These are phyloP conservation scores for Coecobrya sp. DNA, from an alignment of 2,888 invertebrate genomes.

Conservation along the genomic window DNA sequence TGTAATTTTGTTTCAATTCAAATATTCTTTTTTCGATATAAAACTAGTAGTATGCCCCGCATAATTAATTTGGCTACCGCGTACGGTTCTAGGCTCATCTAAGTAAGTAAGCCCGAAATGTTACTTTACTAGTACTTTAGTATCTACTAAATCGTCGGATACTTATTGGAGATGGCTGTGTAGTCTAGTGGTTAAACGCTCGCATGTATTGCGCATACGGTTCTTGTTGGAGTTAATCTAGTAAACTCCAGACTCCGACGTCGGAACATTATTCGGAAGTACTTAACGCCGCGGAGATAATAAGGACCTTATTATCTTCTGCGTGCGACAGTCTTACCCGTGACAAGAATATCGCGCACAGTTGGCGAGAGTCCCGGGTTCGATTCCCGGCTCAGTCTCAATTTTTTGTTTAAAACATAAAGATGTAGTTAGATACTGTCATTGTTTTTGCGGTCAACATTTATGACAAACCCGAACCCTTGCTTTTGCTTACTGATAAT, in stretches of 20 bases:
- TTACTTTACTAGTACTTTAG: neutral
- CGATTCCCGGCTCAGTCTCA: constrained; percentile 13
- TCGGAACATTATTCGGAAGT: neutral
- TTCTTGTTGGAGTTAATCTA: neutral
- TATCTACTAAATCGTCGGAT: neutral
- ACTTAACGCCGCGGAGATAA: neutral
- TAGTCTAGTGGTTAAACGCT: constrained; percentile 30
- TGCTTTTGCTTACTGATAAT: too few relatives aligned
- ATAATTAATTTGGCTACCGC: too few relatives aligned
- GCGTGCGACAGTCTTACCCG: neutral
- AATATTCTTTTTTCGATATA: too few relatives aligned
- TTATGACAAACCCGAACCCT: too few relatives aligned
- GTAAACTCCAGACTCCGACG: neutral
- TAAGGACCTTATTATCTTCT: too few relatives aligned
- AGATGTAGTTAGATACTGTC: too few relatives aligned
- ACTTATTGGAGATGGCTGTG: neutral
- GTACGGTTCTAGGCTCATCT: too few relatives aligned
- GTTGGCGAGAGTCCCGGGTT: constrained; percentile 10
- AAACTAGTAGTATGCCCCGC: too few relatives aligned
- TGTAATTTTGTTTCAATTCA: too few relatives aligned
- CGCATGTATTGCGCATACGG: constrained; percentile 10
- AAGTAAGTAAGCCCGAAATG: neutral
- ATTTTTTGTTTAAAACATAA: too few relatives aligned
- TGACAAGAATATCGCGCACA: constrained; percentile 20
- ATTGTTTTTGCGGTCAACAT: neutral